These are phyloP conservation scores for Neotragus pygmaeus DNA, from an alignment of 2,113 vertebrate genomes.

Conservation along the genomic window DNA sequence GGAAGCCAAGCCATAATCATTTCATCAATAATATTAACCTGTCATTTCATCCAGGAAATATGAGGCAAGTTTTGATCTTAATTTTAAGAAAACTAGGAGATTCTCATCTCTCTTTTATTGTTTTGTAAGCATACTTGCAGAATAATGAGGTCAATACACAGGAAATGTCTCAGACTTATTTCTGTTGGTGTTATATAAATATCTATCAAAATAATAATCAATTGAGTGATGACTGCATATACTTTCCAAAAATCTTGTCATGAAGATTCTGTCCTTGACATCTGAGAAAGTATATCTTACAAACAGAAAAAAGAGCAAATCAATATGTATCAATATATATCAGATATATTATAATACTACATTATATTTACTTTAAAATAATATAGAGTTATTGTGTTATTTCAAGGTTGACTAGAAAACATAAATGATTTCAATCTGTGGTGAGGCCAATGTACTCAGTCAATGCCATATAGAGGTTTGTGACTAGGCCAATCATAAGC, in stretches of 20 bases:
- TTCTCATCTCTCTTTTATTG: not conserved
- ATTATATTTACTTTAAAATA: not conserved
- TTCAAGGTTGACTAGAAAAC: not conserved
- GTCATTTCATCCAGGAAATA: conserved; percentile 47
- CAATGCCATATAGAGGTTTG: not conserved
- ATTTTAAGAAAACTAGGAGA: not conserved
- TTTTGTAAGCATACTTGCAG: not conserved
- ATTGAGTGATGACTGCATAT: not conserved
- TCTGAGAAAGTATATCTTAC: not conserved
- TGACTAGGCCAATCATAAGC: not conserved
- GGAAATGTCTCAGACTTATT: conserved; percentile 34
- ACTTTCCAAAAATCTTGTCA: not conserved
- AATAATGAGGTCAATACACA: not conserved
- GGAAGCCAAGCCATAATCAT: conserved; percentile 13
- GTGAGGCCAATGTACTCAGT: not conserved
- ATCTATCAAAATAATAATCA: conserved; percentile 18
- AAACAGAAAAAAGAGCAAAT: not conserved
- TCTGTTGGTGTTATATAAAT: not conserved
- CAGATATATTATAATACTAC: not conserved
- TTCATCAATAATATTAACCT: conserved; percentile 53
- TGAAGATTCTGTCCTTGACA: not conserved
- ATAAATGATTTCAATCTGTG: not conserved
- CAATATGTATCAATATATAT: not conserved
- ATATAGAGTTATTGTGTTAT: not conserved
- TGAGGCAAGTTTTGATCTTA: not conserved